These are phyloP conservation scores for Steatocranus sp. DNA, from an alignment of 2,797 vertebrate genomes.

Conservation along the genomic window DNA sequence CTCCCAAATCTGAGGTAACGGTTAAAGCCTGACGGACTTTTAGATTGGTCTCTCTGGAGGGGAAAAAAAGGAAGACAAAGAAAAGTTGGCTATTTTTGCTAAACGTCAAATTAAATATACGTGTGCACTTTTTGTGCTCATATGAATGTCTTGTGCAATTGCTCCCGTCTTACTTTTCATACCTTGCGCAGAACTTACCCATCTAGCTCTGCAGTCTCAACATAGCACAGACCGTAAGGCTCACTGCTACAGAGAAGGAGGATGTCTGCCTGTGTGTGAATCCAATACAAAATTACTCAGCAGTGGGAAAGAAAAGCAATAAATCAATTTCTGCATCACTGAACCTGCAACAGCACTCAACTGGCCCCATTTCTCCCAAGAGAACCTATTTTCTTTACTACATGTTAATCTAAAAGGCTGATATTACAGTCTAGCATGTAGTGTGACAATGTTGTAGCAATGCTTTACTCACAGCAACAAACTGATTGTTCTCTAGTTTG, in stretches of 20 bases:
- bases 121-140: neutral
- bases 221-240: conserved; percentile 83
- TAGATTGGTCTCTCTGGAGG: conserved; percentile 83
- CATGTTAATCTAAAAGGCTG: neutral
- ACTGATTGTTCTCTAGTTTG: conserved; percentile 85
- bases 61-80: neutral
- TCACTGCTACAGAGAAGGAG: conserved; percentile 88
- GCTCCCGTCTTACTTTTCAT: neutral
- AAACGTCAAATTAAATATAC: neutral
- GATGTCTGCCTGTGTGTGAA: conserved; percentile 80
- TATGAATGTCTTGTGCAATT: neutral
- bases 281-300: conserved; percentile 17
- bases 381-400: neutral
- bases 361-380: neutral
- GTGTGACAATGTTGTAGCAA: neutral
- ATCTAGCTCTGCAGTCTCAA: conserved; percentile 88
- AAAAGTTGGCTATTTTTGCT: neutral
- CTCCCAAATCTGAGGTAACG: conserved; percentile 81
- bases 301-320: neutral
- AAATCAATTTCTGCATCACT: neutral
- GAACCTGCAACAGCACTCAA: neutral
- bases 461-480: conserved; percentile 81
- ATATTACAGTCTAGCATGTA: neutral
- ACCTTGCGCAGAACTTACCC: conserved; percentile 69
- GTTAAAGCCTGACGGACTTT: conserved; percentile 84